phyloP scores from a whole-genome alignment of 1,140 invertebrate genomes.

The Drosophila repletoides region DNA sequence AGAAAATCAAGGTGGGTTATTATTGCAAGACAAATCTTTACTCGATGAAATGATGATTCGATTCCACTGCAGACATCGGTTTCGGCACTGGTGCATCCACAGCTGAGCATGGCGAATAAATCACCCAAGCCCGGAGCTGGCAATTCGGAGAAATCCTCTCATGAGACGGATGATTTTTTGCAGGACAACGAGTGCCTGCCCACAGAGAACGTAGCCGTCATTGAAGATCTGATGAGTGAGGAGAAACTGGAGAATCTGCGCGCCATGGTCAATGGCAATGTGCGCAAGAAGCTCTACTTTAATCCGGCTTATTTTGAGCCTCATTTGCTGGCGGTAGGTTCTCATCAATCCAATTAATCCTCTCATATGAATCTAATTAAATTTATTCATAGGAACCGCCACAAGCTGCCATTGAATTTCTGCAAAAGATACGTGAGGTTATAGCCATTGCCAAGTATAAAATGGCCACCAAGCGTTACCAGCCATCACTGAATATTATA shows the following conservation, averaged over 20 bases:
- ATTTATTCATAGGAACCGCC: conserved; percentile 88
- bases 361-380: not conserved
- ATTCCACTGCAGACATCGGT: conserved; percentile 83
- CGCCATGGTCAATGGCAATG: conserved; percentile 85
- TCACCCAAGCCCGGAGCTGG: conserved; percentile 38
- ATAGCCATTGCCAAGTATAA: conserved; percentile 93
- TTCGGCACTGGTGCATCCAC: conserved; percentile 87
- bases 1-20: conserved; percentile 59
- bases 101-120: conserved; percentile 47
- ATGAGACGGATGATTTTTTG: conserved; percentile 61
- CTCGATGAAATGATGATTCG: not conserved
- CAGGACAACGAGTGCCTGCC: conserved; percentile 87
- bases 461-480: conserved; percentile 90
- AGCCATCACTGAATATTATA: conserved; percentile 90
- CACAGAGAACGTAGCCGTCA: conserved; percentile 91
- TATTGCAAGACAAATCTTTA: accelerated
- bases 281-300: conserved; percentile 91
- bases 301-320: conserved; percentile 95
- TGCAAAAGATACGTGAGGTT: conserved; percentile 93
- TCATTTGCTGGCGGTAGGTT: conserved; percentile 90
- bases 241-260: conserved; percentile 85
- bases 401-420: conserved; percentile 92
- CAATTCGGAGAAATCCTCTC: conserved; percentile 20
- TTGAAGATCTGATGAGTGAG: conserved; percentile 89
- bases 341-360: too few relatives aligned